Percentiles rank a stretch among this genome's conserved stretches.
These are phyloP conservation scores for Hepsetus odoe DNA, from an alignment of 2,113 vertebrate genomes.

Conservation along the genomic window DNA sequence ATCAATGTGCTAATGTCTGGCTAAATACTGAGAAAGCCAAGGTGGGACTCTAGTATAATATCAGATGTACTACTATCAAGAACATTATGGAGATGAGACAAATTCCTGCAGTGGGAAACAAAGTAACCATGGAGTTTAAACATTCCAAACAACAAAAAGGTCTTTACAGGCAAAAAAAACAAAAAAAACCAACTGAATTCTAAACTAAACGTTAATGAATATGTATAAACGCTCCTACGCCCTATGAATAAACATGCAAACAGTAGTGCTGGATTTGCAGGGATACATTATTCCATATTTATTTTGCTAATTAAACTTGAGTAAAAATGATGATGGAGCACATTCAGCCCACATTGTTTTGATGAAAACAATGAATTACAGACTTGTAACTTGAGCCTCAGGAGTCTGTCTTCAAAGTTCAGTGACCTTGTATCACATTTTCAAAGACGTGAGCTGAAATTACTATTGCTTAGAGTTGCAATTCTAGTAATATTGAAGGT, in stretches of 20 bases:
- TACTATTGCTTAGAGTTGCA: slow-evolving; percentile 19
- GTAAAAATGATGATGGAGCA: slow-evolving; percentile 47
- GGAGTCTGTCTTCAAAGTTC: slow-evolving; percentile 54
- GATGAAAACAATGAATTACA: slow-evolving; percentile 46
- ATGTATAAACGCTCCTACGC: slow-evolving; percentile 58
- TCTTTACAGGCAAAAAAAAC: no score
- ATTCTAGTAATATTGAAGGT: not conserved
- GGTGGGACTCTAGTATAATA: not conserved
- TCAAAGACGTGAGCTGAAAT: slow-evolving; percentile 47
- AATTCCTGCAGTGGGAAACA: slow-evolving; percentile 7
- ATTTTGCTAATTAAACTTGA: slow-evolving; percentile 61
- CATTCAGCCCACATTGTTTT: slow-evolving; percentile 42
- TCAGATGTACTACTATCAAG: slow-evolving; percentile 11
- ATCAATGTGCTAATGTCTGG: not conserved
- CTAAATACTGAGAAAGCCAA: not conserved
- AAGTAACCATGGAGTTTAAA: slow-evolving; percentile 3
- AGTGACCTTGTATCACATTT: slow-evolving; percentile 36
- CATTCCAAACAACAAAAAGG: not conserved
- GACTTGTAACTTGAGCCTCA: not conserved
- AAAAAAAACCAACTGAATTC: slow-evolving; percentile 35
- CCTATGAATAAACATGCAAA: slow-evolving; percentile 56
- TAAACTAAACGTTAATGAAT: slow-evolving; percentile 50
- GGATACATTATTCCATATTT: slow-evolving; percentile 59
- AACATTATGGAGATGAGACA: slow-evolving; percentile 31
- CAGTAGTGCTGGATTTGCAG: slow-evolving; percentile 38